Evolutionary conservation across 2,888 invertebrate species (phyloP).

Genomic region (Patella ulyssiponensis): DNA sequence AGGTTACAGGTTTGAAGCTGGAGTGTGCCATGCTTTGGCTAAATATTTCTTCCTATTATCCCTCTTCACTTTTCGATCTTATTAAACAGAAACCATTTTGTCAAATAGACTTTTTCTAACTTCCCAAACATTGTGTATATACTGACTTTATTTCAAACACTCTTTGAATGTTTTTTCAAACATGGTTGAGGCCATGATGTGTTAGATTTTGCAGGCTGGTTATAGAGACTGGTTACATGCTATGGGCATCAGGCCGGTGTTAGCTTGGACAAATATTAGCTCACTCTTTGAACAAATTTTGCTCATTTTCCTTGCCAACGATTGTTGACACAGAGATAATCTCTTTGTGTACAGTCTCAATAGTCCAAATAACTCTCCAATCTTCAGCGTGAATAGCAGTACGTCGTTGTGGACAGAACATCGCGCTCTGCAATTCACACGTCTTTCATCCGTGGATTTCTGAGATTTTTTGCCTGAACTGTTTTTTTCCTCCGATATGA

Average conservation of each 20-base stretch:
- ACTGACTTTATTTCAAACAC: no score
- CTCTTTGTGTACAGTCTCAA: conserved; percentile 11
- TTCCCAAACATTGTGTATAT: no score
- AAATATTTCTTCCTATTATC: no score
- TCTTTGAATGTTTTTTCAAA: no score
- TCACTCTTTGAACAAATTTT: conserved; percentile 10
- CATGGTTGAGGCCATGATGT: no score
- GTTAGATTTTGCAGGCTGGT: no score
- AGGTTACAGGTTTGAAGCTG: no score
- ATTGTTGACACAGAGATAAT: conserved; percentile 2
- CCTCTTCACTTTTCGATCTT: no score
- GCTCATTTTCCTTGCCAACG: background rate
- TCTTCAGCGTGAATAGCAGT: conserved; percentile 7
- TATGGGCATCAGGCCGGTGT: background rate
- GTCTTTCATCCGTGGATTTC: conserved; percentile 9
- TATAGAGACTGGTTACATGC: background rate
- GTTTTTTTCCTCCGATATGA: background rate
- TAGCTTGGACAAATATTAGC: background rate
- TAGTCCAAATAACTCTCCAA: conserved; percentile 5
- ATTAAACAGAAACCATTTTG: no score
- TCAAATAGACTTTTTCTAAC: no score
- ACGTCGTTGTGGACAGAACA: conserved; percentile 7
- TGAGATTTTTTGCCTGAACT: background rate
- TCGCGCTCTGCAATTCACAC: conserved; percentile 6
- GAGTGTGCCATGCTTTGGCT: no score